Evolutionary conservation across 30 jellyfish, hydroid and myxozoan genomes (phyloP).

Genomic region (Cassiopea andromeda): DNA sequence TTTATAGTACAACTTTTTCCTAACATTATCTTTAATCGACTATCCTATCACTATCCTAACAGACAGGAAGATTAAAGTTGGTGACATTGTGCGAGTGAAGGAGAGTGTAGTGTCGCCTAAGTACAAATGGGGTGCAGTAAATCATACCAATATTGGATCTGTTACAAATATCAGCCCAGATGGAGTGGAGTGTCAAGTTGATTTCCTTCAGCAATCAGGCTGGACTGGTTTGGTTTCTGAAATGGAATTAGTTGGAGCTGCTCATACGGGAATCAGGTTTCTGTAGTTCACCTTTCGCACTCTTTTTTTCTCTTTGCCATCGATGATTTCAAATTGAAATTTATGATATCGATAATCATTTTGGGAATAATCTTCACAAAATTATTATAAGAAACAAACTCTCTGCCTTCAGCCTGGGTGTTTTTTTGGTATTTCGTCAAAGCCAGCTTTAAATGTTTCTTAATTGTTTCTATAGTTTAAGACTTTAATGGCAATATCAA

Average conservation of each 20-base stretch:
- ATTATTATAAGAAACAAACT: too few relatives aligned
- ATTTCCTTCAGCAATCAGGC: slow-evolving; percentile 57
- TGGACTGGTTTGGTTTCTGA: slow-evolving; percentile 76
- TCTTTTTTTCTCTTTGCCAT: not conserved
- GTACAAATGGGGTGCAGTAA: slow-evolving; percentile 78
- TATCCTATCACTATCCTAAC: too few relatives aligned
- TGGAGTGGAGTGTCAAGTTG: slow-evolving; percentile 69
- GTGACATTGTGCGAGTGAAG: slow-evolving; percentile 71
- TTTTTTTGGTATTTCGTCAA: too few relatives aligned
- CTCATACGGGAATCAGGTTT: slow-evolving; percentile 65
- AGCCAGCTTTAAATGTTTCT: too few relatives aligned
- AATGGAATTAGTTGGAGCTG: slow-evolving; percentile 49
- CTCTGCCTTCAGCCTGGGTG: too few relatives aligned
- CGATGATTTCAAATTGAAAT: too few relatives aligned
- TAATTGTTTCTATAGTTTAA: too few relatives aligned
- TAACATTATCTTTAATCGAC: too few relatives aligned
- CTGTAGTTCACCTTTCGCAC: not conserved
- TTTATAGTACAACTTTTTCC: too few relatives aligned
- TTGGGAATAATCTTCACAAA: too few relatives aligned
- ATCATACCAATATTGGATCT: slow-evolving; percentile 53
- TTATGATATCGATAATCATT: too few relatives aligned
- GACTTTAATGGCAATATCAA: too few relatives aligned
- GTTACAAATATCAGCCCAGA: slow-evolving; percentile 63
- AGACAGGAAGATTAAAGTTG: slow-evolving; percentile 51
- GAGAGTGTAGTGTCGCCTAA: slow-evolving; percentile 39